Evolutionary conservation across 2,113 vertebrate species (phyloP), one percentile per base, ranked within the genome.

Genomic region (Silurus meridionalis): DNA sequence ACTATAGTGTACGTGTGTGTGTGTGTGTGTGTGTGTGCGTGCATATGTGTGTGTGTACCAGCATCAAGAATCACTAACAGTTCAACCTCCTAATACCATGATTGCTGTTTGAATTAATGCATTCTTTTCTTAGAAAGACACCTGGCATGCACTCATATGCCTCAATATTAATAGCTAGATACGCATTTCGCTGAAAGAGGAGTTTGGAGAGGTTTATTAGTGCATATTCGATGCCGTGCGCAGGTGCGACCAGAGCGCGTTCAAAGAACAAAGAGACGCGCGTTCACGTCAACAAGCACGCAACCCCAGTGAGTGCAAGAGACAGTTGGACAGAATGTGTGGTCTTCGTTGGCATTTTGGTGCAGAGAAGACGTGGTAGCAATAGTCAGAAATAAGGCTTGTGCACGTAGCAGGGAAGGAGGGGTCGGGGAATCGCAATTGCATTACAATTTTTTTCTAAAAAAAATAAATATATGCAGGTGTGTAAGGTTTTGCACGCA

Each of bases 241-340:
- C 86, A 83, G 88, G 86, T 87, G 88, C 64, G 71, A 57, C 67
- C 58, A 53, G 61, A 77, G 80, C 72, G 88, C 52, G 64, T 50
- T 74, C 17, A 58, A 60, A 83, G 88, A 87, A 89, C 88, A 89
- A 87, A 89, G 88, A 83, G 64, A 10, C 53, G 60, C 55, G 85
- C 72, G 77, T 71, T 53, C 77, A 55, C 88, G 64, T 17, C 50
- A 81, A 80, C 46, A 61, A 63, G 50, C 74, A 13, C n/a, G 46
- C 25, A 69, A 2, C 21, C 9, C 5, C n/a, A 57, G 3, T 37
- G 25, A 15, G n/a, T 58, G 28, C 19, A 28, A 37, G 77, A 61
- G 7, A 46, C 8, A 61, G 21, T 46, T 80, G 28, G 4, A 50
- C 50, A 37, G 37, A 37, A 37, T 37, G 23, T 37, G 3, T 46